Base-by-base conservation (phyloP, 2,113 vertebrate genomes). In the Saccopteryx leptura region DNA sequence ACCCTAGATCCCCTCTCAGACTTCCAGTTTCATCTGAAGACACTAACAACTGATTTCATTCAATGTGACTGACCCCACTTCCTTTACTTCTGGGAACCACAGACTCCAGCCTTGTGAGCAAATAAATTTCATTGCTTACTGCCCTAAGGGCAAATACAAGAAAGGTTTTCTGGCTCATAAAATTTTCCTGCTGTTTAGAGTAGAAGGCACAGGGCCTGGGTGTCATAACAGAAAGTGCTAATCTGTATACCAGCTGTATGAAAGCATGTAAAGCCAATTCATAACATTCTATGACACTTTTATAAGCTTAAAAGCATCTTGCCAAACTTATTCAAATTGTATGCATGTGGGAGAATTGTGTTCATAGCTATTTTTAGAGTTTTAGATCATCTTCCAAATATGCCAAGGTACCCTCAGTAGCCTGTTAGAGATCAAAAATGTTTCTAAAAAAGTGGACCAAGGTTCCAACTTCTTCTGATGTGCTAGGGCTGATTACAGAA, bases 171-270 rank as follows among this genome's bases (percentile, higher is more conserved):
- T 91, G 66, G 76, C 80, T 96, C 90, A 96, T 97, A 95, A 97
- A 92, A 80, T 96, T 92, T 95, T 85, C 81, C 66, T 96, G 61
- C 88, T 92, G 56, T 96, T 96, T 93, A 86, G 48, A 96, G 75
- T 93, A 93, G 52, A 96, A 28, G 50, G 60, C 66, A 71, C 46
- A 95, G 75, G 93, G 61, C 76, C 66, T 76, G 71, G 66, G 79
- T 96, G 54, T 95, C 58, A 74, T 90, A 96, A 96, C 74, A 96
- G 46, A 97, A 97, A 96, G 88, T 93, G 85, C 66, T 97, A 95
- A 96, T 97, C 88, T 92, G 84, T 85, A 95, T 31, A 82, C 63
- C 39, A 28, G 54, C 76, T 95, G 56, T 52, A 95, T 0, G 90
- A 76, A 96, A n/a, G 83, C 85, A 82, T 92, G 66, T 72, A 95